Evolutionary conservation across 2,888 invertebrate genomes (phyloP).

Genomic region (Lobophora halterata): DNA sequence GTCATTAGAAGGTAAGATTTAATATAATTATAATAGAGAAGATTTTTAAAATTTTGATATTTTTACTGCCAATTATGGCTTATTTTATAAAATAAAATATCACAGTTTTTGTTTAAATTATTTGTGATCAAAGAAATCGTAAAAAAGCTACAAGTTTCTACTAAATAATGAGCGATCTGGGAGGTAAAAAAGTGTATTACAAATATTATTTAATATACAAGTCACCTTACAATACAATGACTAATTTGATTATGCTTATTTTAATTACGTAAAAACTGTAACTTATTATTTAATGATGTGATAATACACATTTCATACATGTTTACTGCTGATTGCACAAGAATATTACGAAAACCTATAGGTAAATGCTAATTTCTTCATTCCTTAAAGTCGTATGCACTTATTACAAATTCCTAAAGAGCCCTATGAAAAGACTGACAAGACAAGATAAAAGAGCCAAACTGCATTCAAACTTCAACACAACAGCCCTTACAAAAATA

Average conservation of each 20-base stretch:
- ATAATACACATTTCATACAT: constrained; percentile 32
- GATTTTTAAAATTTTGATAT: constrained; percentile 47
- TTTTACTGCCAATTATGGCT: constrained; percentile 73
- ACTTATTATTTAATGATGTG: constrained; percentile 31
- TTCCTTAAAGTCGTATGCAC: constrained; percentile 4
- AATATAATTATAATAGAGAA: constrained; percentile 36
- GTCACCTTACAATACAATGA: constrained; percentile 36
- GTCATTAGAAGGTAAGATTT: constrained; percentile 21
- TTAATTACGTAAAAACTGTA: constrained; percentile 30
- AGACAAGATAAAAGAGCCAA: constrained; percentile 7
- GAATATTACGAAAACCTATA: constrained; percentile 30
- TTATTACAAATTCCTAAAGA: constrained; percentile 6
- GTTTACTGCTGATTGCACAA: constrained; percentile 54
- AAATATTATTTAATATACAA: too few relatives aligned
- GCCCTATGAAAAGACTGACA: constrained; percentile 11
- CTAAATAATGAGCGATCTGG: constrained; percentile 51
- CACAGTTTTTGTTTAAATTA: constrained; percentile 78
- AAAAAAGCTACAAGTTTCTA: constrained; percentile 44
- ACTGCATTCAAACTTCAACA: constrained; percentile 38
- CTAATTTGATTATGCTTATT: constrained; percentile 36
- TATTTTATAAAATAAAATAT: constrained; percentile 78
- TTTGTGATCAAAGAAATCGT: constrained; percentile 71
- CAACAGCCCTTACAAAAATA: constrained; percentile 68
- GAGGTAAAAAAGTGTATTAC: constrained; percentile 34
- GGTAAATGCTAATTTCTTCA: constrained; percentile 15